These are phyloP conservation scores for Cygnus atratus DNA, from an alignment of 2,113 vertebrate species.

Conservation along the genomic window DNA sequence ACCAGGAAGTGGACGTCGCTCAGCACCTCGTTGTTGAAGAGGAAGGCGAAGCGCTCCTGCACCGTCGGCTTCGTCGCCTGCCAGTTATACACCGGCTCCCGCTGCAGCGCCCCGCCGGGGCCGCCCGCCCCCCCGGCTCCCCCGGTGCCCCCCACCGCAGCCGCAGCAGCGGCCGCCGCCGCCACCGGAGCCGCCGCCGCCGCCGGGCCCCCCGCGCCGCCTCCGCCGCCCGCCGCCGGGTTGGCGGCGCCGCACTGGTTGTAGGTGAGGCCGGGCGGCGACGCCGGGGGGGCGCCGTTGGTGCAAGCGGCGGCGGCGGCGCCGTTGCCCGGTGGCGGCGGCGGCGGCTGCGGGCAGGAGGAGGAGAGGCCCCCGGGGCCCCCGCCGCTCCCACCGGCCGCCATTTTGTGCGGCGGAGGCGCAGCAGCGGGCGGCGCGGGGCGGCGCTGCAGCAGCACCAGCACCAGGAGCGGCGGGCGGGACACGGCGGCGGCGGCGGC, in stretches of 20 bases:
- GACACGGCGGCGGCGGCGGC: not conserved
- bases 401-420: slow-evolving; percentile 81
- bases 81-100: slow-evolving; percentile 94
- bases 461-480: not conserved
- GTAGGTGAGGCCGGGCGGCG: slow-evolving; percentile 64
- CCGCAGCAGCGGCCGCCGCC: too few species aligned
- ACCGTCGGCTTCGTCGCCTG: slow-evolving; percentile 95
- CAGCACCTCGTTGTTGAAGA: slow-evolving; percentile 96
- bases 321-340: slow-evolving; percentile 76
- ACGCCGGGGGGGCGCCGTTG: slow-evolving; percentile 49
- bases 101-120: slow-evolving; percentile 75
- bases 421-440: not conserved
- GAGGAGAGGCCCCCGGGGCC: slow-evolving; percentile 55
- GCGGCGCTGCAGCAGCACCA: not conserved
- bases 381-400: slow-evolving; percentile 85
- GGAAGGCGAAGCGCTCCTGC: slow-evolving; percentile 91
- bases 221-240: slow-evolving; percentile 62
- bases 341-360: slow-evolving; percentile 72
- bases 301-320: not conserved
- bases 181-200: too few species aligned
- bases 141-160: too few species aligned
- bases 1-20: slow-evolving; percentile 97
- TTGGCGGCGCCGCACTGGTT: slow-evolving; percentile 58
- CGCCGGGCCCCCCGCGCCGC: too few species aligned
- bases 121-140: slow-evolving; percentile 42